Evolutionary conservation across 2,797 vertebrate genomes (phyloP), one percentile per base, ranked within the genome.

Genomic region (Phoxinus dragarum): DNA sequence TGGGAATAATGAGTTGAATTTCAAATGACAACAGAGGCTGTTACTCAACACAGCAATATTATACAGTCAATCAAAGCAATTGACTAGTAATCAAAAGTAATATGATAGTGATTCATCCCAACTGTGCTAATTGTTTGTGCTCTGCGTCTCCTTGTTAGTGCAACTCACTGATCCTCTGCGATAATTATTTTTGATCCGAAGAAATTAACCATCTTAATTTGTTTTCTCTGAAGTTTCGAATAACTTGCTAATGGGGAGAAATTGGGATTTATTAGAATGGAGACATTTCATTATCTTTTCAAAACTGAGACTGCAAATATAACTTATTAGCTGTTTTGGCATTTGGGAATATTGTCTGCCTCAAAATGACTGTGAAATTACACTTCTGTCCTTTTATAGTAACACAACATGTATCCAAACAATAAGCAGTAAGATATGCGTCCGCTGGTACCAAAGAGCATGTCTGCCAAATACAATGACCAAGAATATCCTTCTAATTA

Each of bases 11-110:
- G 14, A 66, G 5, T 34, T 52, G 42, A 67, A 23, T 73, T 61
- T 91, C 90, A 92, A 92, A 94, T 92, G 91, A 89, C 87, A 92
- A 88, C 42, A 5, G 90, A 90, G 88, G 68, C 82, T 86, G 68
- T 89, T 88, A 92, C 90, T 92, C 92, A 93, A 93, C 93, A 92
- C 89, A 89, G 77, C 90, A 86, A 90, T 93, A 94, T 93, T 91
- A 91, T 82, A 36, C 90, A 92, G 91, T 94, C 94, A 93, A 93
- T 93, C 91, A 92, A 88, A 90, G 92, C 93, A 93, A 94, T 93
- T 94, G 93, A 89, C 91, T 94, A 93, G 94, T 94, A 95, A 95
- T 94, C 93, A 93, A 86, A 85, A 90, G 89, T 93, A 93, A 94
- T 92, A 59, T 36, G 44, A 68, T 34, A 81, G 92, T 92, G 93